Evolutionary conservation across 2,888 invertebrate species (phyloP).

Genomic region (Nomada fucata): DNA sequence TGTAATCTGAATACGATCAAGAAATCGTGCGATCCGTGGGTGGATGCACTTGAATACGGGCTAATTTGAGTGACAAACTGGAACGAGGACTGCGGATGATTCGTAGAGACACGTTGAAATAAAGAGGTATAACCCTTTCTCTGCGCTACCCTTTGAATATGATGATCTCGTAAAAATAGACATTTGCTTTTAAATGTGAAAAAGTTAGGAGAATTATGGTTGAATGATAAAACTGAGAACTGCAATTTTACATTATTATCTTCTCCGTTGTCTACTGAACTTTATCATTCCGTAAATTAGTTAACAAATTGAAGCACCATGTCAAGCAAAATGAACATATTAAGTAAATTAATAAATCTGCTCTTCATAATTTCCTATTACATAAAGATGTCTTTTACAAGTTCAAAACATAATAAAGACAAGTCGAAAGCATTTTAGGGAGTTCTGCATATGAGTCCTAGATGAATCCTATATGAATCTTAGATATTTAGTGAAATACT

Average conservation of each 20-base stretch:
- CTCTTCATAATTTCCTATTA: too few species aligned
- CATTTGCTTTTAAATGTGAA: neutral
- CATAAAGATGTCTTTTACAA: too few species aligned
- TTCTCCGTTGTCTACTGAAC: too few species aligned
- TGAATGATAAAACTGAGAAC: neutral
- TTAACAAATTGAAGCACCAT: too few species aligned
- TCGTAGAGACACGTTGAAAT: slow-evolving; percentile 21
- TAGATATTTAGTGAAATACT: neutral
- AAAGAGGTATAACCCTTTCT: neutral
- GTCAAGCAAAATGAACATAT: too few species aligned
- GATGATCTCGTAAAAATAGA: neutral
- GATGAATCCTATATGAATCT: neutral
- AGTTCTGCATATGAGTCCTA: too few species aligned
- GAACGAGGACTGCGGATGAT: slow-evolving; percentile 44
- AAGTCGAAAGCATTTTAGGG: too few species aligned
- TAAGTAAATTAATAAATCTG: too few species aligned
- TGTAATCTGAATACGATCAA: slow-evolving; percentile 78
- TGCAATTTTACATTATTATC: neutral
- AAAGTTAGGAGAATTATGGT: neutral
- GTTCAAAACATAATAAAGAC: too few species aligned
- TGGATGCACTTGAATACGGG: slow-evolving; percentile 78
- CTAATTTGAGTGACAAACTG: slow-evolving; percentile 73
- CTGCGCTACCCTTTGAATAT: neutral
- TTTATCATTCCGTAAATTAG: too few species aligned
- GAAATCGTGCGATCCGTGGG: slow-evolving; percentile 72